These are phyloP conservation scores for Vicugna pacos DNA, from an alignment of 2,113 vertebrate species.

Conservation along the genomic window DNA sequence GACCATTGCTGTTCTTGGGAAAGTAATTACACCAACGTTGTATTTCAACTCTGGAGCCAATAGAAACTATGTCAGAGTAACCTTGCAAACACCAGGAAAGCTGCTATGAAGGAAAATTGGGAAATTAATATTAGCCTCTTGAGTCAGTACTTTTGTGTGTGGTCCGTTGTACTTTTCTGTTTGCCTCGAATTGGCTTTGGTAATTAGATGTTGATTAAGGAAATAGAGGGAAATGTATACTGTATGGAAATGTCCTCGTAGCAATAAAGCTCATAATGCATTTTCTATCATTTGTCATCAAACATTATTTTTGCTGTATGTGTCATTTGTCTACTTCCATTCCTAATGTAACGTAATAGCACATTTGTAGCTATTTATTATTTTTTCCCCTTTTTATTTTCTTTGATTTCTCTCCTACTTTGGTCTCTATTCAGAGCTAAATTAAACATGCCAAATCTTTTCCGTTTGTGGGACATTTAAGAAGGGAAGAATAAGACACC, in stretches of 20 bases:
- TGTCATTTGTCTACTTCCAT: conserved; percentile 33
- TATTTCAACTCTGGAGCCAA: conserved; percentile 29
- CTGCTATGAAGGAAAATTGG: neutral
- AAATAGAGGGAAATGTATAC: neutral
- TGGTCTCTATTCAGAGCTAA: conserved; percentile 26
- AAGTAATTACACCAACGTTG: conserved; percentile 42
- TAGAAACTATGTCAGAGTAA: neutral
- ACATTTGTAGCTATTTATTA: conserved; percentile 39
- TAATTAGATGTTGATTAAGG: conserved; percentile 53
- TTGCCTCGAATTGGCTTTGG: conserved; percentile 27
- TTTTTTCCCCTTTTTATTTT: conserved; percentile 38
- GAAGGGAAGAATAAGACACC: neutral
- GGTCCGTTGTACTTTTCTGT: neutral
- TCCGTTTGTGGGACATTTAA: neutral
- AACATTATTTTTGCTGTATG: neutral
- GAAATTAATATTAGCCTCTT: conserved; percentile 52
- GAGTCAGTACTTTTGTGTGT: conserved; percentile 6
- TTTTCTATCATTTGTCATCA: conserved; percentile 35
- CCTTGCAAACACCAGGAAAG: neutral
- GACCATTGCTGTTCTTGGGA: conserved; percentile 54
- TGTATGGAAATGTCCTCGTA: neutral
- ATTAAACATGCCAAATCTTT: conserved; percentile 32
- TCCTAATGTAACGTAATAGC: neutral
- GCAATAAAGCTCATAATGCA: neutral
- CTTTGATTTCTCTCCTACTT: neutral